A percentile compares a stretch with the other conserved stretches of the same genome.
Evolutionary conservation across 2,797 vertebrate species (phyloP).

Genomic region (Diceros bicornis): DNA sequence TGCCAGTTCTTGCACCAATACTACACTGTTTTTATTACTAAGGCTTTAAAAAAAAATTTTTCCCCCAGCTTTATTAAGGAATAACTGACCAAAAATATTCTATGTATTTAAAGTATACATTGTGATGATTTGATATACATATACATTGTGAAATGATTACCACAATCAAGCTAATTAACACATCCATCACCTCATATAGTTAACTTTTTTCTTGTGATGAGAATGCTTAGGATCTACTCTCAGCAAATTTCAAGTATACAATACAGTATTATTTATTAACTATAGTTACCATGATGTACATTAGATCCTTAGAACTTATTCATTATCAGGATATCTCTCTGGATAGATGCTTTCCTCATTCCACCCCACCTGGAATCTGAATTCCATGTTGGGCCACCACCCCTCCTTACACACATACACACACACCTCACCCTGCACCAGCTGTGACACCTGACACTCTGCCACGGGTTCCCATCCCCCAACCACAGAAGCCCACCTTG

Average conservation of each 20-base stretch:
- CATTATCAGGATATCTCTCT: not conserved
- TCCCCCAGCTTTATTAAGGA: not conserved
- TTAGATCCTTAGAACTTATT: not conserved
- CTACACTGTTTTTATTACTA: not conserved
- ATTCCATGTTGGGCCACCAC: not conserved
- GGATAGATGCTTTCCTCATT: not conserved
- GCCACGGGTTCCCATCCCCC: not conserved
- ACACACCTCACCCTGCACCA: not conserved
- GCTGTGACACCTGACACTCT: not conserved
- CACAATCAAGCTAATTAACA: not conserved
- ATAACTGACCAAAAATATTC: not conserved
- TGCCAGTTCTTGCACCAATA: not conserved
- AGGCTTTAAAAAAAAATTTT: not conserved
- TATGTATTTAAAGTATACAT: not conserved
- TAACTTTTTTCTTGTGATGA: not conserved
- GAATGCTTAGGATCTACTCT: not conserved
- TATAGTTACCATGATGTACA: not conserved
- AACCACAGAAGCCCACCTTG: not conserved
- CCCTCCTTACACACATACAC: not conserved
- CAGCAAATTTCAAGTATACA: not conserved
- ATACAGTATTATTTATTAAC: not conserved
- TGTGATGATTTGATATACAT: not conserved
- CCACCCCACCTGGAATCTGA: not conserved
- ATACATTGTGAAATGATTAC: not conserved
- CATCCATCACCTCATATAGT: not conserved